Evolutionary conservation across 2,888 invertebrate genomes (phyloP), one percentile per base, ranked within the genome.

Genomic region (Acleris cristana): DNA sequence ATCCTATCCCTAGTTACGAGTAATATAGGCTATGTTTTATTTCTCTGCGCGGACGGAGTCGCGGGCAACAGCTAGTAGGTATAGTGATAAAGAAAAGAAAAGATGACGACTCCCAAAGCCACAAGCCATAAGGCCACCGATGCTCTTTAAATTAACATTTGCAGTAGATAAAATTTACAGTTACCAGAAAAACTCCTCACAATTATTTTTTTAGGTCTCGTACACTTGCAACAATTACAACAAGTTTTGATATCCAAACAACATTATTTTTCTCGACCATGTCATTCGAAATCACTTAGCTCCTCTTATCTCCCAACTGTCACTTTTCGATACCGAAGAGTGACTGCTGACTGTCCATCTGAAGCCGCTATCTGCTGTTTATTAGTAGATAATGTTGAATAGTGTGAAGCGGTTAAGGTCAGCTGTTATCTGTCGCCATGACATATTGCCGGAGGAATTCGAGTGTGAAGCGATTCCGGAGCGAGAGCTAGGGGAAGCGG

Each of bases 331-430:
- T 60, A 60, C 34, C 58, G 51, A 19, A 51, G 34, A 51, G 34
- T 60, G 49, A 34, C 26, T 40, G 40, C 40, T 40, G 14, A 19
- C 14, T 30, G 19, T 51, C 49, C 48, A 49, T 49, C 16, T 34
- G 34, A 30, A 3, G 34, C 19, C 56, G 45, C 23, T 51, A 8
- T 26, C 45, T 12, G 53, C 51, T 34, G 26, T 44, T 34, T 19
- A 49, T 51, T 60, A 21, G 49, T 60, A 40, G 59, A 49, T 54
- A 16, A 19, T 40, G 26, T 60, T 70, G n/a, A n/a, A 65, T 66
- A 67, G 69, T 72, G 76, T 73, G 73, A 69, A 75, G 74, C 76
- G 86, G 86, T 87, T 84, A 86, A 88, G 88, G 89, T 84, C 85
- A 83, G 69, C 23, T 69, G 66, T 81, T 89, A 88, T 88, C 87